phyloP scores from a whole-genome alignment of 2,888 invertebrate species.

The Philhelius pedissequus region DNA sequence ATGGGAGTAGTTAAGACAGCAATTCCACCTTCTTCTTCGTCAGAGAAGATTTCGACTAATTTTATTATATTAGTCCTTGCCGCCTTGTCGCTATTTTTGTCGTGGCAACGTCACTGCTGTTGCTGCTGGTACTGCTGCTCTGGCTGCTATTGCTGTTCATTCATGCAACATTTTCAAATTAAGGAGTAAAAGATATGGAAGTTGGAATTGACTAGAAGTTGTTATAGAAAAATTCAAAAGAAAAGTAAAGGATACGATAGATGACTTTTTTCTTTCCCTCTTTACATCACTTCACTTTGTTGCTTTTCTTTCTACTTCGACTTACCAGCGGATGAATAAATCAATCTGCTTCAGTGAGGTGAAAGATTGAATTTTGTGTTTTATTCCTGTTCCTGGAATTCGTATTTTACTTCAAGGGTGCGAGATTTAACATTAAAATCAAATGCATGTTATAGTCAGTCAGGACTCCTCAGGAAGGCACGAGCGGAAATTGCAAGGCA shows the following conservation, averaged over 20 bases:
- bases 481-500: not conserved
- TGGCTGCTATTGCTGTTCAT: slow-evolving; percentile 47
- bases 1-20: slow-evolving; percentile 54
- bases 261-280: slow-evolving; percentile 15
- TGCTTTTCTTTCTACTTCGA: slow-evolving; percentile 14
- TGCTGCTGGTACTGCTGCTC: not conserved
- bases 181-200: slow-evolving; percentile 19
- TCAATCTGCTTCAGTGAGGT: slow-evolving; percentile 68
- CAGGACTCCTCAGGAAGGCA: slow-evolving; percentile 9
- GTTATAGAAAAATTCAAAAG: slow-evolving; percentile 25
- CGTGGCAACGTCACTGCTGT: not conserved
- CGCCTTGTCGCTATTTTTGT: not conserved
- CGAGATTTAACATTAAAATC: slow-evolving; percentile 19
- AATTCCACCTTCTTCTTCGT: not conserved
- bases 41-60: slow-evolving; percentile 47
- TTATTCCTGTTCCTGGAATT: slow-evolving; percentile 34
- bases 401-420: not conserved
- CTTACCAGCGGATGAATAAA: slow-evolving; percentile 65
- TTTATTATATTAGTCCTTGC: slow-evolving; percentile 50
- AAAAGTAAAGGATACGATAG: slow-evolving; percentile 38
- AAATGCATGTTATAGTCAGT: slow-evolving; percentile 14
- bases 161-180: slow-evolving; percentile 66
- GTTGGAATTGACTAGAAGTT: not conserved
- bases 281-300: not conserved
- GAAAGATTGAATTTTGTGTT: slow-evolving; percentile 66